Evolutionary conservation across 2,797 vertebrate genomes (phyloP), one percentile per base, ranked within the genome.

Genomic region (Nyctibius grandis): DNA sequence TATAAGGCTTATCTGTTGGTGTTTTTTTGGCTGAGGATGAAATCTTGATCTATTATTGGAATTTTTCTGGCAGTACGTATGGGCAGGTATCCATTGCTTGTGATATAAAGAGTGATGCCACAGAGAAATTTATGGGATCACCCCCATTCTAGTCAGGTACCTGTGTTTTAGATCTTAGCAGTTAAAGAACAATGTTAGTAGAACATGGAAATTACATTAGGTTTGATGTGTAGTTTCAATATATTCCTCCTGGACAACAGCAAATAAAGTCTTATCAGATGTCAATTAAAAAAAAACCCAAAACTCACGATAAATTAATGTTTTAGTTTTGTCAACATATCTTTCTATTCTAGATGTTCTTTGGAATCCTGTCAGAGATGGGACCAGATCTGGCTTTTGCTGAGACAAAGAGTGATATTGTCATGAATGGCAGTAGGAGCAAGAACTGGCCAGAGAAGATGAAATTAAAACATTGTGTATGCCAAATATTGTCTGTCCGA

Each of bases 181-280:
- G 87, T 14, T 93, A 95, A 96, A 96, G 91, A 97, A 57, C 19
- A 80, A 74, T 89, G 53, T 64, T 86, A 90, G 77, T 65, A 85
- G 61, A 77, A 91, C 90, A 93, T 7, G 74, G 31, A 89, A 95
- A 95, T 95, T 79, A 78, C 86, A 87, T 90, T 80, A 42, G 7
- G 68, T 80, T 95, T 95, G 87, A 96, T 81, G 31, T 36, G 20
- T 29, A 92, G 29, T 88, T 93, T 90, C 33, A 69, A 68, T 63
- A 38, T 85, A 67, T 54, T 91, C 60, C 33, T 67, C 23, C 29
- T 50, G 53, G 61, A 92, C 76, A 88, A 87, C 33, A 96, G 69
- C 45, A 96, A 95, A 88, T 34, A 60, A 79, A 91, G 9, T 31
- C 77, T 92, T 33, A 57, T 85, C 74, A 68, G 31, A 63, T 40